Conservation (phyloP, 1,140 invertebrate species). For the Triops cancriformis region DNA sequence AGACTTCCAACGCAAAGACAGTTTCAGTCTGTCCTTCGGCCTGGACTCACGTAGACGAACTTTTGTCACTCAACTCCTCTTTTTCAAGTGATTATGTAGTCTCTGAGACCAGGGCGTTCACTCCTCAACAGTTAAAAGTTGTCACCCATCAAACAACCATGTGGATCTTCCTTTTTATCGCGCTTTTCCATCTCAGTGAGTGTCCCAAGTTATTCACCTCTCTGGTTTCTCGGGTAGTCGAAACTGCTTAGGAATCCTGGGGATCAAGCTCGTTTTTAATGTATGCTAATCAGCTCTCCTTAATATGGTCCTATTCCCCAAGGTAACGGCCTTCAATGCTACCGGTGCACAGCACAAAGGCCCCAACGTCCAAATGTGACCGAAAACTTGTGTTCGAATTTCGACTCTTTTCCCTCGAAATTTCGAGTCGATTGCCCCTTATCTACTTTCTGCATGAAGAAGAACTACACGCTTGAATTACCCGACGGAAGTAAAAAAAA, state of each 20-base stretch:
- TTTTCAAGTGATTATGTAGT: background rate
- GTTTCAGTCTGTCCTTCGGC: background rate
- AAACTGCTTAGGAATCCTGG: no score
- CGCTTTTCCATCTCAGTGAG: background rate
- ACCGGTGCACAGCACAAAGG: constrained; percentile 56
- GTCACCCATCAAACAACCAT: background rate
- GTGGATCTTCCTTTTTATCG: background rate
- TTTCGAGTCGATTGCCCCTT: constrained; percentile 63
- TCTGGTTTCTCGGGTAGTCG: background rate
- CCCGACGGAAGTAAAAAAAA: constrained; percentile 50
- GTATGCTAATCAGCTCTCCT: background rate
- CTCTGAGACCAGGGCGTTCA: background rate
- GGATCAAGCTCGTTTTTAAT: background rate
- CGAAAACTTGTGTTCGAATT: constrained; percentile 55
- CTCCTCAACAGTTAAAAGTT: background rate
- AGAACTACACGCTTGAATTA: constrained; percentile 51
- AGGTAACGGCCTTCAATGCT: constrained; percentile 44
- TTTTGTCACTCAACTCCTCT: background rate
- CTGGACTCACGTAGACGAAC: background rate
- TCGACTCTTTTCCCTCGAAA: constrained; percentile 50
- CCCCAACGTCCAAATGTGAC: constrained; percentile 44
- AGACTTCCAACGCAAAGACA: background rate
- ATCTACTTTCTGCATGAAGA: constrained; percentile 71
- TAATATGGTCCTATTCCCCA: constrained; percentile 16
- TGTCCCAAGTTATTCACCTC: background rate